These are phyloP conservation scores for Trissonchulus latispiculum DNA, from an alignment of 2,888 invertebrate species.

Conservation along the genomic window DNA sequence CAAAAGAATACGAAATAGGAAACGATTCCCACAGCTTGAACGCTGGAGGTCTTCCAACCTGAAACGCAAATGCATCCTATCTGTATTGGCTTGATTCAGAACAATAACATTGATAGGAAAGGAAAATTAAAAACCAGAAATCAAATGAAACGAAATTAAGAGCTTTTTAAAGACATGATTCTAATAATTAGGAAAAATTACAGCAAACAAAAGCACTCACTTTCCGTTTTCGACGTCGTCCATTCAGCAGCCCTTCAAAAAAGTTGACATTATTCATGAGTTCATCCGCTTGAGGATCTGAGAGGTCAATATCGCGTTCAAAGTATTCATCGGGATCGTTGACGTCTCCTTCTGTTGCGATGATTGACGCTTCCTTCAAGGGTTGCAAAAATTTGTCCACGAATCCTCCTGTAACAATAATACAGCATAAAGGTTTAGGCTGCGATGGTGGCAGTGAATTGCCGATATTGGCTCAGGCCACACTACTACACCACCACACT, in stretches of 20 bases:
- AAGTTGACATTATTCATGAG: not conserved
- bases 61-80: too few relatives aligned
- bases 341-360: not conserved
- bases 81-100: too few relatives aligned
- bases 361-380: not conserved
- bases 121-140: too few relatives aligned
- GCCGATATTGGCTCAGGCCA: too few relatives aligned
- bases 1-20: not conserved
- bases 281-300: not conserved
- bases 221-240: not conserved
- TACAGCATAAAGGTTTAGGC: too few relatives aligned
- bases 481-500: too few relatives aligned
- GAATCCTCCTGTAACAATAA: not conserved
- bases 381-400: not conserved
- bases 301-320: not conserved
- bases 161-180: too few relatives aligned
- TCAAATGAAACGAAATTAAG: too few relatives aligned
- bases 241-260: not conserved
- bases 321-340: not conserved
- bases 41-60: not conserved
- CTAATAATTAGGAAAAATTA: too few relatives aligned
- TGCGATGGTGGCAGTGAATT: too few relatives aligned
- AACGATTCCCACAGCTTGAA: not conserved
- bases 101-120: too few relatives aligned
- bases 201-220: too few relatives aligned